phyloP scores from a whole-genome alignment of 2,113 vertebrate genomes.

The Haemorhous mexicanus region DNA sequence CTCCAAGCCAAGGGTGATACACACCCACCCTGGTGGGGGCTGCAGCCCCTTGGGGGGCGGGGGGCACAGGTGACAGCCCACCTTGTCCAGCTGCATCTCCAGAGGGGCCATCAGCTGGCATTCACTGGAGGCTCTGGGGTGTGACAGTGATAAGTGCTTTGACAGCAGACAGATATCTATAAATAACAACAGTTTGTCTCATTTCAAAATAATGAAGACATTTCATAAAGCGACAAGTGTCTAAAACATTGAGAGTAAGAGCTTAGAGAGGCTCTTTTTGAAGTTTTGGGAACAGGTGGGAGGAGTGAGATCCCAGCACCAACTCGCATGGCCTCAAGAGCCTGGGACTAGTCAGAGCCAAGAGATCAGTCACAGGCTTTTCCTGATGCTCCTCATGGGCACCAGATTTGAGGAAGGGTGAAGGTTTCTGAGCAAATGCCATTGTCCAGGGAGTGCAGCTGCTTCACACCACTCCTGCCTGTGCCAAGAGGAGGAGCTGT shows the following conservation, averaged over 20 bases:
- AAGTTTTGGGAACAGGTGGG: background rate
- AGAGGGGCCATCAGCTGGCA: background rate
- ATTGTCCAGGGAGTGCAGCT: background rate
- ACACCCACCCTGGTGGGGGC: fast-evolving
- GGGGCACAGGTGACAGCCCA: background rate
- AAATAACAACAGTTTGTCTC: slow-evolving; percentile 48
- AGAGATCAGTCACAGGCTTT: background rate
- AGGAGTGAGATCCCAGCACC: background rate
- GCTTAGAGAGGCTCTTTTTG: background rate
- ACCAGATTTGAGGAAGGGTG: background rate
- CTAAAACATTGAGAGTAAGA: background rate
- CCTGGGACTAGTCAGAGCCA: background rate
- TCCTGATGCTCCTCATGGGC: background rate
- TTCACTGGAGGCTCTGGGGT: background rate
- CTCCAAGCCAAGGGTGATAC: background rate
- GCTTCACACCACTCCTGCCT: background rate
- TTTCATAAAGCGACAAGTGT: slow-evolving; percentile 26
- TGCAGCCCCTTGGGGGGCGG: background rate
- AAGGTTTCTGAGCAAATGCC: background rate
- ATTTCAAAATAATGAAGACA: slow-evolving; percentile 46
- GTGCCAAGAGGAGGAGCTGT: background rate
- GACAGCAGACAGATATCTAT: slow-evolving; percentile 30
- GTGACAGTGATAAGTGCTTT: background rate
- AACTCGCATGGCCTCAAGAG: background rate
- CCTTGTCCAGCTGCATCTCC: background rate